These are phyloP conservation scores for Microtus ochrogaster DNA, from an alignment of 2,113 vertebrate species.

Conservation along the genomic window DNA sequence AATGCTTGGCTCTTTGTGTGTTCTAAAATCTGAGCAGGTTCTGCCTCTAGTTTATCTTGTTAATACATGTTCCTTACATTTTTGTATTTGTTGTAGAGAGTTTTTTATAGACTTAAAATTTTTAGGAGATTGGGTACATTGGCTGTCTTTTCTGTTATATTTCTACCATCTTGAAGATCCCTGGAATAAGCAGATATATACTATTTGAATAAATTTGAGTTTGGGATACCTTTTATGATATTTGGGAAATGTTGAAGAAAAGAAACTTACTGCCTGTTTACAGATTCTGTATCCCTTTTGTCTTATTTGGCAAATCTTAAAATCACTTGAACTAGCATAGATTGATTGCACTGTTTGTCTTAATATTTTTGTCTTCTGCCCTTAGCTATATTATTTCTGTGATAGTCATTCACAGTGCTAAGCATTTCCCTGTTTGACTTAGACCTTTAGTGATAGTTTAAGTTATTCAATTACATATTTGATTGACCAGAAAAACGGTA, in stretches of 20 bases:
- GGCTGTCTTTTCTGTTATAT: neutral
- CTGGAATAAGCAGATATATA: neutral
- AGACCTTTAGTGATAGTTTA: slow-evolving; percentile 15
- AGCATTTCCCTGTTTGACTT: slow-evolving; percentile 3
- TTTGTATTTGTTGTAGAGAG: slow-evolving; percentile 23
- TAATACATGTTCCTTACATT: neutral
- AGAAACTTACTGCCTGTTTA: neutral
- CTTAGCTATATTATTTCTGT: slow-evolving; percentile 31
- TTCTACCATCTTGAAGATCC: neutral
- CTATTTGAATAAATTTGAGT: neutral
- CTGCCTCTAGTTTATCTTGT: neutral
- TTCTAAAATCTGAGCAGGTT: neutral
- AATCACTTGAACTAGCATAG: neutral
- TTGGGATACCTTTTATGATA: neutral
- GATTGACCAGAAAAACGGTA: neutral
- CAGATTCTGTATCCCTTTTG: neutral
- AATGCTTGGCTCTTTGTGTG: neutral
- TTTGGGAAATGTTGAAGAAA: neutral
- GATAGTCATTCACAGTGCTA: neutral
- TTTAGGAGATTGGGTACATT: neutral
- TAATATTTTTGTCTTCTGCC: neutral
- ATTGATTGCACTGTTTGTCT: neutral
- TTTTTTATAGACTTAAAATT: neutral
- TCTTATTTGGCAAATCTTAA: neutral
- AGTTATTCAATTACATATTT: neutral